Evolutionary conservation across 2,113 vertebrate genomes (phyloP), one percentile per base, ranked within the genome.

Genomic region (Dicrurus megarhynchus): DNA sequence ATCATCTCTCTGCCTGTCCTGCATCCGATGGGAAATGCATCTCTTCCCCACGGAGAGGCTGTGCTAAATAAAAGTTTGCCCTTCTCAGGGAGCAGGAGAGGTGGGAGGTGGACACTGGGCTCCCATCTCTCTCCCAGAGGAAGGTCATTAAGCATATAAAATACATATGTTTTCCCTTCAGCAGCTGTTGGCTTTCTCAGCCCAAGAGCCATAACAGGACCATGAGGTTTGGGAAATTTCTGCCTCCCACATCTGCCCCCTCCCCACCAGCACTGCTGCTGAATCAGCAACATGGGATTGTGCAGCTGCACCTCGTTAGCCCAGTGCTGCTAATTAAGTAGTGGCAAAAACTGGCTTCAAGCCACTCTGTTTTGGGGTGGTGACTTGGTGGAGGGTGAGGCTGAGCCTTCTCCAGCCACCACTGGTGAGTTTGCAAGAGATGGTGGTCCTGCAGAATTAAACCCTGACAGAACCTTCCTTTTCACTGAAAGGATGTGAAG

Each of bases 151-250:
- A 70, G 83, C 3, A 0, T 87, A 67, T 61, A 23, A 78, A 67
- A 42, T 59, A 28, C 59, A 27, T 49, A 47, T 78, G 90, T 59
- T 84, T 77, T 55, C 73, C 73, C 84, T 60, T 39, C 83, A 77
- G 89, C 95, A 95, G 93, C 90, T 87, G 89, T 57, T 42, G 76
- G 63, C 13, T 69, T 92, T 89, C 87, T 84, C 93, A 95, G 90
- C 79, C 92, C 90, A 55, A 85, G 46, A 92, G 88, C 94, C 42
- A 3, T 16, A 68, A 77, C 33, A 53, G 55, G 26, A 74, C 67
- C 35, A 8, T 0, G 5, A 73, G 79, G 71, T 80, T 79, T 80
- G 79, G 76, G 30, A 71, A 71, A 75, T 46, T 27, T 37, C 52
- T 79, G 55, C 64, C 64, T 91, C 89, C 59, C 68, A 37, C 53